phyloP scores from a whole-genome alignment of 1,140 invertebrate genomes.

The Diachasmimorpha longicaudata region DNA sequence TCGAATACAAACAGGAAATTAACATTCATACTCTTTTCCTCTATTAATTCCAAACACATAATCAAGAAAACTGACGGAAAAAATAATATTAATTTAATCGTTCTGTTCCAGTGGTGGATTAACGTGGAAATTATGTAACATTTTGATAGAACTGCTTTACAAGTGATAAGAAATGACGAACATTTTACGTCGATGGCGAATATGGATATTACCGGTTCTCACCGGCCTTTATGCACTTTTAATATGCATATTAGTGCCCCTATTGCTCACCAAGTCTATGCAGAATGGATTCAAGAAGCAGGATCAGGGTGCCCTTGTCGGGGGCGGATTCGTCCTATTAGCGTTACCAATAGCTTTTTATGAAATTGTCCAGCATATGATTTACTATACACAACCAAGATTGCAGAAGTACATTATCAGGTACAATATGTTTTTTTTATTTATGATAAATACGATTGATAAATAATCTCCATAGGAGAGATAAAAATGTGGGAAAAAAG shows the following conservation, averaged over 20 bases:
- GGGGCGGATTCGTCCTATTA: constrained; percentile 88
- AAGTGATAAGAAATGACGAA: constrained; percentile 47
- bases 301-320: constrained; percentile 82
- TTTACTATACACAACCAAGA: constrained; percentile 91
- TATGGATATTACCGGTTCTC: constrained; percentile 87
- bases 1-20: no score
- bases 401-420: constrained; percentile 94
- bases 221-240: constrained; percentile 81
- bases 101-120: constrained; percentile 13
- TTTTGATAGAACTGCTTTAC: constrained; percentile 9
- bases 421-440: constrained; percentile 60
- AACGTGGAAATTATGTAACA: constrained; percentile 36
- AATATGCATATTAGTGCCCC: constrained; percentile 82
- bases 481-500: not conserved
- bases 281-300: constrained; percentile 74
- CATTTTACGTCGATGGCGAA: constrained; percentile 76
- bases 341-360: constrained; percentile 92
- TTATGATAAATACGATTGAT: no score
- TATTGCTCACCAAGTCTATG: constrained; percentile 78
- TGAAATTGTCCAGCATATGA: constrained; percentile 92
- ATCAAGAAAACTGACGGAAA: not conserved
- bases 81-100: not conserved
- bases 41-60: no score
- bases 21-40: no score
- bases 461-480: no score